Base-by-base conservation (phyloP, 2,113 vertebrate genomes). In the Myxocyprinus asiaticus region DNA sequence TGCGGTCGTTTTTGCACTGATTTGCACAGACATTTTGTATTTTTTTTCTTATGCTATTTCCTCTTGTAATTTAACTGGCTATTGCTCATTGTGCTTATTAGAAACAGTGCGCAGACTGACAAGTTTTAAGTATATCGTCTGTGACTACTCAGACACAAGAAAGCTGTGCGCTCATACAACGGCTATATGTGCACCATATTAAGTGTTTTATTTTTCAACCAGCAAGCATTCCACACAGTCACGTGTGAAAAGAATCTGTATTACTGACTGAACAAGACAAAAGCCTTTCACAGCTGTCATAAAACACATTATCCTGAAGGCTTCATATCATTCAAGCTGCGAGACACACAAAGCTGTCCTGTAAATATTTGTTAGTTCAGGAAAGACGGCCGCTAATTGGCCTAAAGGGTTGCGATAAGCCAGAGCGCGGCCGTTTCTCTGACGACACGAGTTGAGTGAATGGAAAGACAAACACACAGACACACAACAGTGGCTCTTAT, bases 391-490 rank as follows among this genome's bases (percentile, higher is more conserved):
- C 47, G 62, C 7, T 63, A 42, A 72, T 62, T 45, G 61, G 67
- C 68, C 44, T 45, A 10, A 67, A 47, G 45, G 45, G 56, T 59
- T 8, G 7, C n/a, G 15, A 44, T 42, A 43, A 64, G 73, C 64
- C 59, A 61, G 73, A 64, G 17, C 6, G 15, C 48, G 5, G 53
- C 6, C 9, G 14, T 72, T 45, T 56, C 51, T 71, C 50, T 7
- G 10, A 73, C n/a, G 9, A 61, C 70, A 72, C 44, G 15, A 45
- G 55, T n/a, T 80, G 55, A 61, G 11, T 62, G 64, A 76, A 74
- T 63, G 81, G 76, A 82, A 75, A 82, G 51, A 78, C 61, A 82
- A 62, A 82, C 68, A 82, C 42, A 15, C n/a, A 4, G 9, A 43
- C 8, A 72, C 68, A 71, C 53, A 58, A 56, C 14, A 14, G 42